A percentile compares a stretch with the other conserved stretches of the same genome.
phyloP scores from a whole-genome alignment of 1,140 invertebrate species.

The Heliconius hewitsoni region DNA sequence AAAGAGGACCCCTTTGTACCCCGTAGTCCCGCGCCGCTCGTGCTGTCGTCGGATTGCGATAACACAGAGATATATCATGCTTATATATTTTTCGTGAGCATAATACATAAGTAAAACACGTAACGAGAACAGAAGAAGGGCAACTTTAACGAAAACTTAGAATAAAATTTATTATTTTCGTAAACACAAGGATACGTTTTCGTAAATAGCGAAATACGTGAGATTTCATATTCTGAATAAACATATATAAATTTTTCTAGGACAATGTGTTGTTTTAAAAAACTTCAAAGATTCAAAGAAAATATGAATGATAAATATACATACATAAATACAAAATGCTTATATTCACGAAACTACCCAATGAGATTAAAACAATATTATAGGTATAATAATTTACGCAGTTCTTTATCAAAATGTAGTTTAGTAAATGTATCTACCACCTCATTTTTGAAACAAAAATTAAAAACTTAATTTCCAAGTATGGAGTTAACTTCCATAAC shows the following conservation, averaged over 20 bases:
- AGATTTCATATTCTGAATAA: too few species aligned
- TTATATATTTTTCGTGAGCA: slow-evolving; percentile 8
- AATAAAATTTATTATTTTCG: not conserved
- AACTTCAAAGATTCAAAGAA: too few species aligned
- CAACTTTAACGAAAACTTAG: not conserved
- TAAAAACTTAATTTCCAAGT: not conserved
- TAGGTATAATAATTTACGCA: too few species aligned
- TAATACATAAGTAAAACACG: not conserved
- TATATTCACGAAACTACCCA: too few species aligned
- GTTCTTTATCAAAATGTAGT: not conserved
- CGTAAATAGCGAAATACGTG: not conserved
- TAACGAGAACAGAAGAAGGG: not conserved
- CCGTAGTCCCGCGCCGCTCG: too few species aligned
- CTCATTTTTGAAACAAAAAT: not conserved
- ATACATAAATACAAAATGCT: too few species aligned
- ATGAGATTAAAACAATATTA: too few species aligned
- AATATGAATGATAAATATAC: too few species aligned
- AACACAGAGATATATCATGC: not conserved
- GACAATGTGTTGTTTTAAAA: not conserved
- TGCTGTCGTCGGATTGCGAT: not conserved
- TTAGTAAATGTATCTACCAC: too few species aligned
- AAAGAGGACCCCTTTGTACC: not conserved
- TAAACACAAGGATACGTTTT: not conserved
- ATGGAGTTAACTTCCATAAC: not conserved
- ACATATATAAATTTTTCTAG: not conserved